Conservation (phyloP, 2,797 vertebrate species). For the Garrulus glandarius region DNA sequence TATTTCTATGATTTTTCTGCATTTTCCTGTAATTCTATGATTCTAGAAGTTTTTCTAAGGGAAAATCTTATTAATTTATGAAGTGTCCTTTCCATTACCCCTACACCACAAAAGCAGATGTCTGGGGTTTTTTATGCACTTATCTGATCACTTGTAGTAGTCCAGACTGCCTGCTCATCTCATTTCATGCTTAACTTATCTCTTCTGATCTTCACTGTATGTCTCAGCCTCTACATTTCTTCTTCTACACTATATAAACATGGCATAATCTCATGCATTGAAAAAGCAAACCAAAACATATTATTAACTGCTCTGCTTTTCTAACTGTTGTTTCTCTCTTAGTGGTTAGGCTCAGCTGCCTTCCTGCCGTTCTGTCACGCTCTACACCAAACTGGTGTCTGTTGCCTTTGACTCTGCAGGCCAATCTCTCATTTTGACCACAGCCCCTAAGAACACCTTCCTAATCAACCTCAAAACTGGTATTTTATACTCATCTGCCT, state of each 20-base stretch:
- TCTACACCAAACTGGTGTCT: neutral
- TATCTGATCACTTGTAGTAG: neutral
- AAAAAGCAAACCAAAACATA: neutral
- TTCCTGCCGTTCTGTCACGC: neutral
- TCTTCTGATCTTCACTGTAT: neutral
- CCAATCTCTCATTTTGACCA: neutral
- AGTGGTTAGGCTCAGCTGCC: neutral
- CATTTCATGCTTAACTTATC: neutral
- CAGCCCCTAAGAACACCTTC: neutral
- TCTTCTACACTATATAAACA: neutral
- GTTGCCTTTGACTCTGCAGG: neutral
- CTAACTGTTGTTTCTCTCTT: neutral
- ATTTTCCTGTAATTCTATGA: neutral
- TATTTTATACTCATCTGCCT: neutral
- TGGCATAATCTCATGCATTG: neutral
- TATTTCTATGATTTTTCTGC: neutral
- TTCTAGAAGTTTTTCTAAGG: neutral
- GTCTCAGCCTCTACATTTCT: neutral
- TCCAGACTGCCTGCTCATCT: neutral
- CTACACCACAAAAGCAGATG: neutral
- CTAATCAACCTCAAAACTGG: neutral
- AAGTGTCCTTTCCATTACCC: neutral
- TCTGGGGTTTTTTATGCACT: neutral
- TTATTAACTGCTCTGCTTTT: neutral
- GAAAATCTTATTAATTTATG: neutral